These are phyloP conservation scores for Lamproptera curius DNA, from an alignment of 2,888 invertebrate genomes.

Conservation along the genomic window DNA sequence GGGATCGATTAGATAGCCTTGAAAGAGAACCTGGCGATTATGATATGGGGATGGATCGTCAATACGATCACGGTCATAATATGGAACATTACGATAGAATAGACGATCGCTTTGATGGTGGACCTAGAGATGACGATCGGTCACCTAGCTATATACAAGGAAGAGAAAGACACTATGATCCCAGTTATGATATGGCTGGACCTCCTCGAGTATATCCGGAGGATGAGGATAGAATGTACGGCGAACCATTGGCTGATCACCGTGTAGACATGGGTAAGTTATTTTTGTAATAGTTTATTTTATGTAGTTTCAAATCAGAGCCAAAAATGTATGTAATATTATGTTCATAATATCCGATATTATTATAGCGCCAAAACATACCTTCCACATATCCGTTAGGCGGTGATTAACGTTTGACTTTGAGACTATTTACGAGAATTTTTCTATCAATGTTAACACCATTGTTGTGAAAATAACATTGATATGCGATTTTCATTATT, in stretches of 20 bases:
- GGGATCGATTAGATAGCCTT: constrained; percentile 66
- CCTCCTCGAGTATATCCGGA: constrained; percentile 71
- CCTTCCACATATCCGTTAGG: too few relatives aligned
- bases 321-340: too few relatives aligned
- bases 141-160: constrained; percentile 65
- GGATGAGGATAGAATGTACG: constrained; percentile 75
- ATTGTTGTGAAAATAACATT: too few relatives aligned
- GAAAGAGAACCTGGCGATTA: constrained; percentile 72
- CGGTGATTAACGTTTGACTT: too few relatives aligned
- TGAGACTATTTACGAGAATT: too few relatives aligned
- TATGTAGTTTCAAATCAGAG: too few relatives aligned
- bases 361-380: too few relatives aligned
- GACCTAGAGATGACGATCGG: constrained; percentile 62
- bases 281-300: neutral
- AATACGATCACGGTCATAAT: constrained; percentile 67
- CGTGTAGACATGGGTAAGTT: constrained; percentile 61
- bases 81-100: constrained; percentile 72
- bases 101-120: constrained; percentile 67
- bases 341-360: too few relatives aligned
- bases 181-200: constrained; percentile 64
- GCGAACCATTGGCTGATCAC: constrained; percentile 65
- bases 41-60: constrained; percentile 62
- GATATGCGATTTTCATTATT: too few relatives aligned
- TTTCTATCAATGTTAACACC: too few relatives aligned
- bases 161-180: constrained; percentile 69